phyloP scores from a whole-genome alignment of 1,140 invertebrate genomes.

The Portunus trituberculatus region DNA sequence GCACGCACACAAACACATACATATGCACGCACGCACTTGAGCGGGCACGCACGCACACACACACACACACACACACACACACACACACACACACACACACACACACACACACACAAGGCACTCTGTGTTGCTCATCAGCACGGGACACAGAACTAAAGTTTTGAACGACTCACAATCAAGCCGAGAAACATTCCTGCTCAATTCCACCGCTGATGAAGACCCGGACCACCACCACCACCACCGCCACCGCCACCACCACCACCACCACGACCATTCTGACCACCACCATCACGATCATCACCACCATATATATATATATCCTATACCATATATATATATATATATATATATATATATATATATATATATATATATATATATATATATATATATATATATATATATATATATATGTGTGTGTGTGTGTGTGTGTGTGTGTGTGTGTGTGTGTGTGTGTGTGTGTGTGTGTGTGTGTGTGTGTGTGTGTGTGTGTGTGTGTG shows the following conservation, averaged over 20 bases:
- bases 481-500: constrained; percentile 27
- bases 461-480: not conserved
- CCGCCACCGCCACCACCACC: not conserved
- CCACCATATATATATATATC: constrained; percentile 14
- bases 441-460: not conserved
- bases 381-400: too few relatives aligned
- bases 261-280: too few relatives aligned
- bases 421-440: constrained; percentile 27
- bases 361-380: too few relatives aligned
- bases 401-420: constrained; percentile 34
- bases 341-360: constrained; percentile 35
- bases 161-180: constrained; percentile 13
- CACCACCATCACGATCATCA: too few relatives aligned
- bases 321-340: constrained; percentile 24
- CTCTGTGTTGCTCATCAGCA: not conserved
- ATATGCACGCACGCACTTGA: too few relatives aligned
- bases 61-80: not conserved
- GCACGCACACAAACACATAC: not conserved
- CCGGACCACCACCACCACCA: too few relatives aligned
- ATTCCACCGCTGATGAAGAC: constrained; percentile 8
- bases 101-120: not conserved
- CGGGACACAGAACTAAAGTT: not conserved
- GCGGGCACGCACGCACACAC: not conserved
- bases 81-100: not conserved
- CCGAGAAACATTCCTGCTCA: not conserved